Base-by-base conservation (phyloP, 2,888 invertebrate species). In the Aplocera efformata region DNA sequence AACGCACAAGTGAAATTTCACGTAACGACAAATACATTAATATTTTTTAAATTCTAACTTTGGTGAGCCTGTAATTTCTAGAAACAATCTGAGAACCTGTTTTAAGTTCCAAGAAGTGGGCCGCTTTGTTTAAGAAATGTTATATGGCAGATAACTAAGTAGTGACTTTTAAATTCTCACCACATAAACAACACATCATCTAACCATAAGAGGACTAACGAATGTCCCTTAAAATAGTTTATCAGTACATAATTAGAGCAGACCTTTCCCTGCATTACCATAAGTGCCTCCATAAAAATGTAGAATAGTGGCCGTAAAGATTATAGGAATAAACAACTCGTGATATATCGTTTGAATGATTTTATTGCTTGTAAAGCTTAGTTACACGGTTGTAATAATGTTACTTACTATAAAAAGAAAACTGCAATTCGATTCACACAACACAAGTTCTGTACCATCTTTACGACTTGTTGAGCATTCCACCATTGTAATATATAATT, bases 271-370 rank as follows among this genome's bases (percentile, higher is more conserved):
- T 48, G 58, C 70, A 65, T 73, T 72, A 74, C 66, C 68, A 68
- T 78, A 72, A 76, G 73, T 75, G 73, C 60, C 32, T 24, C 55
- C 63, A 70, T 79, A 76, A 76, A 75, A 70, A 49, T 50, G 57
- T 58, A 50, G 56, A 49, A 49, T 52, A 50, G 39, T 53, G 49
- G 47, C 64, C 67, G 58, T 69, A 68, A 67, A 40, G 17, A 67
- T 33, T 28, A 33, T 32, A 43, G 33, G 37, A 40, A 53, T 48
- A 50, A 45, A 56, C 35, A 42, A 42, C 21, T 29, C 40, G 40
- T 48, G 42, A 42, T 37, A 32, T 32, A 38, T 33, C 32, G 32
- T 35, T 37, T 50, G 35, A 46, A 41, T 7, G 32, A 24, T 36
- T 34, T 35, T 41, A 35, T 38, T 11, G 32, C 34, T 34, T 40